Conservation (phyloP, 92 coral and sea anemone species). For the Desmophyllum pertusum region DNA sequence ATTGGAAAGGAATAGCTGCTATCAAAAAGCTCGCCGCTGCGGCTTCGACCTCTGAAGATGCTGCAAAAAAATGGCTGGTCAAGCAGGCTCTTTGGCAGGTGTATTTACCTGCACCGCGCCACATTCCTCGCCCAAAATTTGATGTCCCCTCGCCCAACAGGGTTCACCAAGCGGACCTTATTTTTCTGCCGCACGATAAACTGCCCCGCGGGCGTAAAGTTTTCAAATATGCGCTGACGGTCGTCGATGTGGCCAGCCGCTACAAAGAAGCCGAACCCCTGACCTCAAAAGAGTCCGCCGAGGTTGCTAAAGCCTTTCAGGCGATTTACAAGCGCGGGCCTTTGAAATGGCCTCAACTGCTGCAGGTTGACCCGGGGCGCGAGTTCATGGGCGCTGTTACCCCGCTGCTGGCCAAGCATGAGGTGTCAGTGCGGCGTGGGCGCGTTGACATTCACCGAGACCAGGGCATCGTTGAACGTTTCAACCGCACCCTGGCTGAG, state of each 20-base stretch:
- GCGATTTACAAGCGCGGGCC: not conserved
- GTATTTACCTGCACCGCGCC: slow-evolving; percentile 1
- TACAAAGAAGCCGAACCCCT: not conserved
- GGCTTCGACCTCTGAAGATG: slow-evolving; percentile 4
- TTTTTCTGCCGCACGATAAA: too few relatives aligned
- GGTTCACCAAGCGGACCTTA: slow-evolving; percentile 14
- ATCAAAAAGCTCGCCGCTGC: slow-evolving; percentile 24
- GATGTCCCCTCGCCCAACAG: slow-evolving; percentile 13
- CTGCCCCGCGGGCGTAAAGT: too few relatives aligned
- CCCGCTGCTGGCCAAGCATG: too few relatives aligned
- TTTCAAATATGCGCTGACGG: too few relatives aligned
- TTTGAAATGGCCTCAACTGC: not conserved
- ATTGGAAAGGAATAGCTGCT: slow-evolving; percentile 27
- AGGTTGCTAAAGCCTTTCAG: not conserved
- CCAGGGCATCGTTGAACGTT: too few relatives aligned
- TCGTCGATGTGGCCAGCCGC: too few relatives aligned
- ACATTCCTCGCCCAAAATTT: slow-evolving; percentile 19
- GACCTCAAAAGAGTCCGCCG: not conserved
- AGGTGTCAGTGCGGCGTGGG: too few relatives aligned
- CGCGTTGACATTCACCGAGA: too few relatives aligned
- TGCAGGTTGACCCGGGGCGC: slow-evolving; percentile 21
- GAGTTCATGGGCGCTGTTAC: too few relatives aligned
- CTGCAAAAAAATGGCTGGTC: slow-evolving; percentile 17
- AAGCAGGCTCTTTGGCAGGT: slow-evolving; percentile 31
- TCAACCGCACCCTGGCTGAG: too few relatives aligned